These are phyloP conservation scores for Resseliella maxima DNA, from an alignment of 2,888 invertebrate species.

Conservation along the genomic window DNA sequence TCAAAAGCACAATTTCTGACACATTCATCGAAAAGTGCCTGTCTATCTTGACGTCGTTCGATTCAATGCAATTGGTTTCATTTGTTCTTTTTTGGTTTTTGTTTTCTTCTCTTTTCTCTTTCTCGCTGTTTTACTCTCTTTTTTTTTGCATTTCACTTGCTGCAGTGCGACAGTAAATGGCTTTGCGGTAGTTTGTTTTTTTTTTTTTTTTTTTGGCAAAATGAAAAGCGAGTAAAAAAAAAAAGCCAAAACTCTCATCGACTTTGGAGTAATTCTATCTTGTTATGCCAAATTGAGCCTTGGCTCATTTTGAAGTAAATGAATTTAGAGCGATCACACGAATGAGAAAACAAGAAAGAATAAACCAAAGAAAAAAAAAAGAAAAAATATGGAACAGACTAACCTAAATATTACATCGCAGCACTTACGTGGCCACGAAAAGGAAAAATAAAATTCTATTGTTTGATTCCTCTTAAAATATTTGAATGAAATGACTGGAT, in stretches of 20 bases:
- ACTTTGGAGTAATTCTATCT: not conserved
- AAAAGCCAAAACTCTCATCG: conserved; percentile 4
- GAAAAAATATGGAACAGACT: not conserved
- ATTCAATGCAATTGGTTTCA: not conserved
- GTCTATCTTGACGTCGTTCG: not conserved
- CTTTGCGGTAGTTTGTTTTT: conserved; percentile 1
- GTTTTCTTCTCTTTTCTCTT: not conserved
- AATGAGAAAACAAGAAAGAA: not conserved
- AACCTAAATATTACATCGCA: not conserved
- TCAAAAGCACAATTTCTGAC: conserved; percentile 38
- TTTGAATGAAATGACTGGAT: not conserved
- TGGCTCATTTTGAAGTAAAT: not conserved
- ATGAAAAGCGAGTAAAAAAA: not conserved
- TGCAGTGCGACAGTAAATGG: conserved; percentile 19
- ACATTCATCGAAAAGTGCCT: conserved; percentile 51
- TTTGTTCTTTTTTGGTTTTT: not conserved
- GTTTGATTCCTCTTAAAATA: not conserved
- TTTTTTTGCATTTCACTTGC: conserved; percentile 19
- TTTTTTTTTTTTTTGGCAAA: not conserved
- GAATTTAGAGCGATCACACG: conserved; percentile 10
- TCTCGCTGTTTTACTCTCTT: not conserved
- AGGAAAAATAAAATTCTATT: not conserved
- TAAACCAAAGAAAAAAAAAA: not conserved
- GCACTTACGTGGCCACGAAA: not conserved
- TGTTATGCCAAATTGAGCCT: conserved; percentile 26